Evolutionary conservation across 2,113 vertebrate genomes (phyloP), one percentile per base, ranked within the genome.

Genomic region (Tamias sibiricus): DNA sequence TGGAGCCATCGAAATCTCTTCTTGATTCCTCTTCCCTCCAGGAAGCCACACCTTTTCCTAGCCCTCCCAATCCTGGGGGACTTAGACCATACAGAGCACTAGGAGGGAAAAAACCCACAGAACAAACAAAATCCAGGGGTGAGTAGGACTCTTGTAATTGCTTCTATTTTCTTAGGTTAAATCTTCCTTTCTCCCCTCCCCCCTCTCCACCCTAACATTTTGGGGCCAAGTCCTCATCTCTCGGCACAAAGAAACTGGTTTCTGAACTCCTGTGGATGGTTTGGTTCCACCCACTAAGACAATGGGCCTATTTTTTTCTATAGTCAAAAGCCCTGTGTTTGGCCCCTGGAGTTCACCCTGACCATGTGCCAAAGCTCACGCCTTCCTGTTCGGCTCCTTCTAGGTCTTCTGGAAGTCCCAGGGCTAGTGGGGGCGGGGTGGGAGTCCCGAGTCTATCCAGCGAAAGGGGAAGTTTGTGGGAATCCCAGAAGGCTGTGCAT

Each of bases 291-390:
- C 96, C 91, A 89, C 79, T 13, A 64, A 92, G 71, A 97, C 97
- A 97, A 97, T 86, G 69, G 62, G 16, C 37, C 88, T 71, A 90
- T 96, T 97, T 88, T 95, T 84, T 40, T 20, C 75, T 71, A 2
- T 88, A 47, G 64, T 98, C 87, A 97, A 96, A 97, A 95, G 92
- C 76, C 82, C 74, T 94, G 40, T 95, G 94, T 96, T 97, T 81
- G 83, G 77, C 24, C n/a, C 10, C 14, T 62, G 72, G 85, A 76
- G 74, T 91, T 92, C 44, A 87, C 83, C 30, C 64, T 69, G 68
- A 96, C 77, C 42, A 49, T 30, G 37, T 79, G 92, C 87, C 87
- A 71, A 72, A 30, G 59, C 76, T 96, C 32, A 24, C 9, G 4
- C 17, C 49, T 98, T 92, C 77, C 93, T 80, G 44, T 92, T 95